These are phyloP conservation scores for Spilosoma lubricipeda DNA, from an alignment of 2,888 invertebrate species.

Conservation along the genomic window DNA sequence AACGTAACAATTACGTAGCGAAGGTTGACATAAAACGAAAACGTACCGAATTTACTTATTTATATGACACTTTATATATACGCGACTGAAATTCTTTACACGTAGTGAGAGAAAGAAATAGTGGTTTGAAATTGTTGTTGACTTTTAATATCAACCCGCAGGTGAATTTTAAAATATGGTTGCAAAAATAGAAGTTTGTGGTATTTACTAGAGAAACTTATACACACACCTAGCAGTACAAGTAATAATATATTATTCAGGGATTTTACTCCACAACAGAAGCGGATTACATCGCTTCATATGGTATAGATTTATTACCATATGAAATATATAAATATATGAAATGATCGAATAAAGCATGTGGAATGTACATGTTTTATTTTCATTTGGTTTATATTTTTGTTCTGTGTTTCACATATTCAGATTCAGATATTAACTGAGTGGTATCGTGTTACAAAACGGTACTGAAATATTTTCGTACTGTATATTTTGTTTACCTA, in stretches of 20 bases:
- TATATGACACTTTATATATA: constrained; percentile 6
- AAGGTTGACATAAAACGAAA: constrained; percentile 1
- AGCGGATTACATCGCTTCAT: no score
- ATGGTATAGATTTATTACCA: no score
- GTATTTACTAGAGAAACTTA: background rate
- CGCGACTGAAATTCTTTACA: background rate
- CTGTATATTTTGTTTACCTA: background rate
- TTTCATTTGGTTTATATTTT: background rate
- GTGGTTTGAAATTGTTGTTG: background rate
- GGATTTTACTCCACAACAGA: background rate
- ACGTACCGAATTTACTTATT: constrained; percentile 16
- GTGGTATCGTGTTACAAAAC: background rate
- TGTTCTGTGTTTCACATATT: background rate
- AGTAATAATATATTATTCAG: no score
- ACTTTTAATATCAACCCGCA: background rate
- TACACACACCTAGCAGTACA: background rate
- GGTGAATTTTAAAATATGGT: background rate
- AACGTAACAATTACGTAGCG: constrained; percentile 10
- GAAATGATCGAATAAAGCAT: background rate
- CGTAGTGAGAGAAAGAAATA: background rate
- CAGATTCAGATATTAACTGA: background rate
- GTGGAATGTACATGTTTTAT: background rate
- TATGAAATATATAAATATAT: no score
- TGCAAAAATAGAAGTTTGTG: background rate
- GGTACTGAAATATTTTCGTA: background rate